Evolutionary conservation across 2,797 vertebrate species (phyloP).

Genomic region (Lophius americanus): DNA sequence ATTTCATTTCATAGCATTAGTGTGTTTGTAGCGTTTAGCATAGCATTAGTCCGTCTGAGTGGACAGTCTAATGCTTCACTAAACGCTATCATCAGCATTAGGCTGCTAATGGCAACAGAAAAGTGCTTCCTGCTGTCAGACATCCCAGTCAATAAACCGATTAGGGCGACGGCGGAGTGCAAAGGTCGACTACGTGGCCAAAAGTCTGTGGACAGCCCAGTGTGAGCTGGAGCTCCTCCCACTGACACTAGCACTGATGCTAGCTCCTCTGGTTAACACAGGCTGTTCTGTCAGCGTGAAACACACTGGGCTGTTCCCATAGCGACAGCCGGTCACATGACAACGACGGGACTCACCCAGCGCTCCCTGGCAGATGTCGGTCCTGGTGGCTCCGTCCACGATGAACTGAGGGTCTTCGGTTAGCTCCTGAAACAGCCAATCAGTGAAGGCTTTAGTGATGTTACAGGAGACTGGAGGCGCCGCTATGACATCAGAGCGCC

Average conservation of each 20-base stretch:
- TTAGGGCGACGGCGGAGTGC: slow-evolving; percentile 2
- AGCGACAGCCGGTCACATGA: slow-evolving; percentile 7
- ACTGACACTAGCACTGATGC: too few species aligned
- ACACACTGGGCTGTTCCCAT: background rate
- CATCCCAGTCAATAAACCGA: slow-evolving; percentile 16
- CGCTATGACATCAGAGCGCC: too few species aligned
- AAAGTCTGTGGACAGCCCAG: background rate
- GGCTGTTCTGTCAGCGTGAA: too few species aligned
- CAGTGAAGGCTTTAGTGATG: slow-evolving; percentile 2
- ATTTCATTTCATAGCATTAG: too few species aligned
- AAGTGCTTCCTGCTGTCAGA: slow-evolving; percentile 8
- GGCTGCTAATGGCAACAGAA: slow-evolving; percentile 22
- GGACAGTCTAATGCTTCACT: slow-evolving; percentile 47
- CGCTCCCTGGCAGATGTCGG: slow-evolving; percentile 90
- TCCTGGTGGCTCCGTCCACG: slow-evolving; percentile 85
- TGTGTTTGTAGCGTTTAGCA: slow-evolving; percentile 12
- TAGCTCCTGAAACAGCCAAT: slow-evolving; percentile 83
- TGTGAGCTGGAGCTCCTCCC: too few species aligned
- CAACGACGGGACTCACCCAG: slow-evolving; percentile 83
- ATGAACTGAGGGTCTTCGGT: slow-evolving; percentile 86
- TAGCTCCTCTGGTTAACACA: background rate
- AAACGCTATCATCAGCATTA: slow-evolving; percentile 29
- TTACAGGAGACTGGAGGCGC: background rate
- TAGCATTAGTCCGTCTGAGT: slow-evolving; percentile 11
- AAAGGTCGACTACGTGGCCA: background rate